Evolutionary conservation across 2,797 vertebrate species (phyloP), one percentile per base, ranked within the genome.

Genomic region (Gymnoscopelus microlampas): DNA sequence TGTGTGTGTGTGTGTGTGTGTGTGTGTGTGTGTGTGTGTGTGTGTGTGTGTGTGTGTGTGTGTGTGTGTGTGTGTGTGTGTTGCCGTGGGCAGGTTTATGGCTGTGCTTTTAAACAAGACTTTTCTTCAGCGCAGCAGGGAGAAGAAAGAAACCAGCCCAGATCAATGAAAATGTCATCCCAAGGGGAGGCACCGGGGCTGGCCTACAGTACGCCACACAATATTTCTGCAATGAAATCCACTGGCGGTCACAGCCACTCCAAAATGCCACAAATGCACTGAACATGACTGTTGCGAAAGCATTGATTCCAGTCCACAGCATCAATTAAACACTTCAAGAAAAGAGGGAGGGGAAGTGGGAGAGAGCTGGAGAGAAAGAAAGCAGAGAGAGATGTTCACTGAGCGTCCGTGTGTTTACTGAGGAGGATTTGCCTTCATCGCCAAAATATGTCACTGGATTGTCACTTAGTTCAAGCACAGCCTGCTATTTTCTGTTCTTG

Each of bases 141-240:
- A 57, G 77, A 74, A 44, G 39, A 44, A 44, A 44, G 39, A 76
- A 84, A 79, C 3, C 66, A 78, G 82, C 47, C 58, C 60, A 69
- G 83, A 91, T 91, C 88, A 86, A 88, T 89, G 76, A 49, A 53
- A 78, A 57, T 70, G 66, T 82, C 85, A 90, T 86, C 82, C 84
- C 83, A n/a, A 62, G 23, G 73, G 88, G 79, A 83, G 26, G 55
- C 54, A 6, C 67, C 62, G 51, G 1, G 57, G 67, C 50, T 72
- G 75, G 80, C 71, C 80, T 76, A 44, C 39, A 44, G 7, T 44
- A 72, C 69, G 74, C 75, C 66, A 70, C 77, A 67, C 71, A 84
- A 80, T 7, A 87, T 87, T 83, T 77, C 67, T 82, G 62, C 84
- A 26, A 56, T 74, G 77, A 90, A 82, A 86, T 88, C 84, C 73